These are phyloP conservation scores for Vulpes ferrilata DNA, from an alignment of 2,113 vertebrate genomes.

Conservation along the genomic window DNA sequence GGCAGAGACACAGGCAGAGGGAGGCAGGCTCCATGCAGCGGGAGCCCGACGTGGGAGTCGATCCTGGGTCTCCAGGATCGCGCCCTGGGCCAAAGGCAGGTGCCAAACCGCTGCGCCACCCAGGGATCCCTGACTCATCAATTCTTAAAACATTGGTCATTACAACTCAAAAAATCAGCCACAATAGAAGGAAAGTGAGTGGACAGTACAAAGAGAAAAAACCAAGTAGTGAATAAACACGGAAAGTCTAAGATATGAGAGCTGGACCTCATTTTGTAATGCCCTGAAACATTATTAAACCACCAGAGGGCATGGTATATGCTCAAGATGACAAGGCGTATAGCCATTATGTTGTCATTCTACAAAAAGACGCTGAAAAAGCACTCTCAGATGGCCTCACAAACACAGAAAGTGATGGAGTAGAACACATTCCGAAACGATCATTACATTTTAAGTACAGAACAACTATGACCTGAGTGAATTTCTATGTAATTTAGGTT, in stretches of 20 bases:
- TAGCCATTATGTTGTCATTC: not conserved
- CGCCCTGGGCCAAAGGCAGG: too few relatives aligned
- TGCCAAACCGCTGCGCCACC: too few relatives aligned
- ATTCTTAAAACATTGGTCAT: not conserved
- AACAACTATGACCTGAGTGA: not conserved
- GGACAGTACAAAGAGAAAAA: not conserved
- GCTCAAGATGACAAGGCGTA: not conserved
- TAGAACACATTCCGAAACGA: not conserved
- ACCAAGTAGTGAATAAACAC: not conserved
- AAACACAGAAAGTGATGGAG: not conserved
- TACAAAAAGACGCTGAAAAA: not conserved
- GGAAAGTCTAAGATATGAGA: not conserved
- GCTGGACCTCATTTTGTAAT: accelerated
- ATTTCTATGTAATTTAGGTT: not conserved
- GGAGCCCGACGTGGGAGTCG: too few relatives aligned
- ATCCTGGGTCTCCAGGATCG: too few relatives aligned
- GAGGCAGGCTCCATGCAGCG: too few relatives aligned
- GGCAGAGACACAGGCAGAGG: too few relatives aligned
- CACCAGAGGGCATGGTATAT: not conserved
- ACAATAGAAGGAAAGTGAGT: not conserved
- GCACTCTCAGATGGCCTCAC: not conserved
- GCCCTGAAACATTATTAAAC: not conserved
- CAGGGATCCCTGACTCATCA: not conserved
- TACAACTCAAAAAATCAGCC: not conserved
- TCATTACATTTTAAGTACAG: not conserved